phyloP scores from a whole-genome alignment of 2,888 invertebrate species.

The Petrophora chlorosata region DNA sequence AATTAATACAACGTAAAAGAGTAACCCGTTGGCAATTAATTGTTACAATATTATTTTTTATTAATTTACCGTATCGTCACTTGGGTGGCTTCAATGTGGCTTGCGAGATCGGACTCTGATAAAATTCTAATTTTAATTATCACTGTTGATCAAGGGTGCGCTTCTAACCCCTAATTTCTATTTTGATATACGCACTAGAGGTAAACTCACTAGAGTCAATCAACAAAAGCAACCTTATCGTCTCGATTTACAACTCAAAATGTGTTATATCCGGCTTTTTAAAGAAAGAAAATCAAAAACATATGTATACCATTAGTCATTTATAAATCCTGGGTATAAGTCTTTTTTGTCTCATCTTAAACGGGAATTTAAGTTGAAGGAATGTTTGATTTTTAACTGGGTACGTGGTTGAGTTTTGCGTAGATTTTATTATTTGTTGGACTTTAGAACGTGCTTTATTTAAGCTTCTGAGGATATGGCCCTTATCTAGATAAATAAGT shows the following conservation, averaged over 20 bases:
- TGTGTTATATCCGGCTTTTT: neutral
- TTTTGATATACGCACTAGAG: slow-evolving; percentile 60
- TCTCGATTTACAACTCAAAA: neutral
- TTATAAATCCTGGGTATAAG: slow-evolving; percentile 57
- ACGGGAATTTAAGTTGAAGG: slow-evolving; percentile 38
- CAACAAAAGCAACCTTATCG: neutral
- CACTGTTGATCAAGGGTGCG: slow-evolving; percentile 65
- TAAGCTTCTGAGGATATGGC: too few species aligned
- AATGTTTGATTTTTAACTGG: slow-evolving; percentile 48
- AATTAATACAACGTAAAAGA: too few species aligned
- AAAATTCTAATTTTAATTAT: slow-evolving; percentile 73
- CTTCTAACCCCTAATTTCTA: slow-evolving; percentile 76
- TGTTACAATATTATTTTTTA: slow-evolving; percentile 33
- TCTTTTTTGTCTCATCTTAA: slow-evolving; percentile 32
- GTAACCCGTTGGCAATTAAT: too few species aligned
- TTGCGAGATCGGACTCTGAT: slow-evolving; percentile 57
- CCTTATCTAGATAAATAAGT: too few species aligned
- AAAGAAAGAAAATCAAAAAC: slow-evolving; percentile 42
- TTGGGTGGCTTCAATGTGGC: slow-evolving; percentile 62
- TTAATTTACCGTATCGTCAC: slow-evolving; percentile 55
- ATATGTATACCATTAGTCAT: slow-evolving; percentile 74
- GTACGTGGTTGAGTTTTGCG: slow-evolving; percentile 50
- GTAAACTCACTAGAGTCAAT: neutral
- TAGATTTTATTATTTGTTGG: slow-evolving; percentile 38
- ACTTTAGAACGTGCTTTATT: slow-evolving; percentile 55